These are phyloP conservation scores for Aptenodytes patagonicus DNA, from an alignment of 2,113 vertebrate species.

Conservation along the genomic window DNA sequence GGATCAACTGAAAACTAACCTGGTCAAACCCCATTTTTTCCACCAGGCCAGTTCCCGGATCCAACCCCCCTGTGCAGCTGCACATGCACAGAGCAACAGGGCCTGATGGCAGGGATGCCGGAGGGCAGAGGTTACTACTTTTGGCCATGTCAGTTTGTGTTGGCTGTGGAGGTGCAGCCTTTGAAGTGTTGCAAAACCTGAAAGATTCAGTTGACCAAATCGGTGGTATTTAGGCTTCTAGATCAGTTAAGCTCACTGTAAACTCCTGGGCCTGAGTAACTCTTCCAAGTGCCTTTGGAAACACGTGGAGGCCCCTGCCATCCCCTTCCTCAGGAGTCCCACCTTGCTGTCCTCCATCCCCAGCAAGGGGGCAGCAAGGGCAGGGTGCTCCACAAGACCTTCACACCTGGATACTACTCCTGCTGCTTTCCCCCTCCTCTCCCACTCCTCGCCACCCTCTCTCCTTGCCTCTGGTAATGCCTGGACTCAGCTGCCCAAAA, in stretches of 20 bases:
- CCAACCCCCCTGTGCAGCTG: rapidly evolving
- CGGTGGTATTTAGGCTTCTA: neutral
- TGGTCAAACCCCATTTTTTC: neutral
- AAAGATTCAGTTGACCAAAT: neutral
- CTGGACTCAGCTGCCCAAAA: neutral
- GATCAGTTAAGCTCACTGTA: neutral
- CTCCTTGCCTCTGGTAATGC: neutral
- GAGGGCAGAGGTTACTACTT: neutral
- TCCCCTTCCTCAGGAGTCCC: neutral
- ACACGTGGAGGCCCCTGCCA: neutral
- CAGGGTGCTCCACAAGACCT: neutral
- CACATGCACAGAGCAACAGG: neutral
- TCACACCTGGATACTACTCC: neutral
- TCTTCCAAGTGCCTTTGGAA: neutral
- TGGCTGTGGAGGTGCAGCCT: neutral
- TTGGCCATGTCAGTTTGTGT: neutral
- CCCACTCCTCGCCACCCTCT: neutral
- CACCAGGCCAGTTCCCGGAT: neutral
- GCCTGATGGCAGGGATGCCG: neutral
- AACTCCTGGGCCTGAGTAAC: neutral
- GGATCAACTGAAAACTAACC: neutral
- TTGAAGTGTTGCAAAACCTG: neutral
- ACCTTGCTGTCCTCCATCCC: neutral
- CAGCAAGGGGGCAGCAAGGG: neutral
- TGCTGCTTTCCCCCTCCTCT: neutral